Evolutionary conservation across 2,888 invertebrate species (phyloP).

Genomic region (Syritta pipiens): DNA sequence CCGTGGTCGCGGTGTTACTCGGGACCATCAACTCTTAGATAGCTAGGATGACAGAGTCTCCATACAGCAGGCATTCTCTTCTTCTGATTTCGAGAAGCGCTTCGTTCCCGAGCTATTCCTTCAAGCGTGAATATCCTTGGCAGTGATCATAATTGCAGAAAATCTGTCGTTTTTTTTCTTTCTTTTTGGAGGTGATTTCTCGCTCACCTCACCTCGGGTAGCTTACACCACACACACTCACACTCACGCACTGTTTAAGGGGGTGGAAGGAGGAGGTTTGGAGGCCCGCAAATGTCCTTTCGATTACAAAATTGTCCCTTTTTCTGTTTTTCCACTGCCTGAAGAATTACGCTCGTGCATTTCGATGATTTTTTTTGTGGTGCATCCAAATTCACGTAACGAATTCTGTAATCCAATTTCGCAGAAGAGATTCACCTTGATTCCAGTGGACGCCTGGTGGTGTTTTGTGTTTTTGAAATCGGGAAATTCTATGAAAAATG

Average conservation of each 20-base stretch:
- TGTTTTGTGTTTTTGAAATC: slow-evolving; percentile 30
- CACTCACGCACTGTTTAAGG: background rate
- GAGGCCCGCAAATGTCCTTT: slow-evolving; percentile 25
- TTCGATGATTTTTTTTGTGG: background rate
- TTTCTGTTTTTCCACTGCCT: slow-evolving; percentile 12
- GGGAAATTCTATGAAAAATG: slow-evolving; percentile 39
- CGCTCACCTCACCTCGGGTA: slow-evolving; percentile 14
- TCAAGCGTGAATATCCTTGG: slow-evolving; percentile 40
- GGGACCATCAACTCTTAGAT: slow-evolving; percentile 15
- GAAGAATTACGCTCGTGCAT: slow-evolving; percentile 14
- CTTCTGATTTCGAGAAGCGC: background rate
- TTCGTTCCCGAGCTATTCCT: slow-evolving; percentile 9
- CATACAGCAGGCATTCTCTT: slow-evolving; percentile 23
- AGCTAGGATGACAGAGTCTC: slow-evolving; percentile 6
- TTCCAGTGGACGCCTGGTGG: background rate
- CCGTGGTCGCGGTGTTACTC: background rate
- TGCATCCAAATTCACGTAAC: background rate
- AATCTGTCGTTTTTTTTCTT: background rate
- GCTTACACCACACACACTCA: slow-evolving; percentile 11
- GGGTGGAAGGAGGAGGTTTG: too few relatives aligned
- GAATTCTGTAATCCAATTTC: background rate
- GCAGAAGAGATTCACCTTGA: slow-evolving; percentile 7
- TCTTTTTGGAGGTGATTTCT: background rate
- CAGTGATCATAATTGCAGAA: slow-evolving; percentile 55
- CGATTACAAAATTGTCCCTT: slow-evolving; percentile 31